Percentiles rank a stretch among this genome's conserved stretches.
phyloP scores from a whole-genome alignment of 2,113 vertebrate species.

The Strigops habroptila region DNA sequence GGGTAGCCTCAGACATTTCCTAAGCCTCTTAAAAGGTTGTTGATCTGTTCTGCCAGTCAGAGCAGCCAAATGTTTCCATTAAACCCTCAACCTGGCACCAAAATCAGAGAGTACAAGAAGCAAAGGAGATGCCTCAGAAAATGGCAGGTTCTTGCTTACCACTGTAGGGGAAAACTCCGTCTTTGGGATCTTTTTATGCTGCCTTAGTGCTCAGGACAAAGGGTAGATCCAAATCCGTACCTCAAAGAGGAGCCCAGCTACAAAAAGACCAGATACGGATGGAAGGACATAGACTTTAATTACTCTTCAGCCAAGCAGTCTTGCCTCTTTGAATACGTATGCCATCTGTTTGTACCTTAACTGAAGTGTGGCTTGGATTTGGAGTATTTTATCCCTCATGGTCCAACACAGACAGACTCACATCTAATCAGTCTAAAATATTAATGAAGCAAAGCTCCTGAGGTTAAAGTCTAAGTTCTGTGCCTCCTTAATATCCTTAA shows the following conservation, averaged over 20 bases:
- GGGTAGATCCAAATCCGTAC: not conserved
- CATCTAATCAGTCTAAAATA: not conserved
- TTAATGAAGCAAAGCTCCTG: not conserved
- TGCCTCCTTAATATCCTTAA: not conserved
- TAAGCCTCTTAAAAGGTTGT: not conserved
- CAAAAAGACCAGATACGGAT: not conserved
- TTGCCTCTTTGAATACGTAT: not conserved
- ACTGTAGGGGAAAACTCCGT: accelerated
- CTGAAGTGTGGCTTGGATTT: not conserved
- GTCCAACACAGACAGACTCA: not conserved
- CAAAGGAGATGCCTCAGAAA: not conserved
- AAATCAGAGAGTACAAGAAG: not conserved
- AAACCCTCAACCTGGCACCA: not conserved
- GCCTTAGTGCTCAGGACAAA: not conserved
- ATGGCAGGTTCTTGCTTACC: not conserved
- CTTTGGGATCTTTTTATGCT: not conserved
- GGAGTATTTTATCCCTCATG: not conserved
- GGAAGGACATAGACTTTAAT: not conserved
- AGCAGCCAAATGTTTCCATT: not conserved
- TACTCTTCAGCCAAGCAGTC: not conserved
- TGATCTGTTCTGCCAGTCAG: not conserved
- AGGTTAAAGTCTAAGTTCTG: not conserved
- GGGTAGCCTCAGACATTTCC: not conserved
- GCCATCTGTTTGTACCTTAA: not conserved
- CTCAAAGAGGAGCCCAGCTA: not conserved